phyloP scores from a whole-genome alignment of 1,140 invertebrate genomes.

The Dryas iulia region DNA sequence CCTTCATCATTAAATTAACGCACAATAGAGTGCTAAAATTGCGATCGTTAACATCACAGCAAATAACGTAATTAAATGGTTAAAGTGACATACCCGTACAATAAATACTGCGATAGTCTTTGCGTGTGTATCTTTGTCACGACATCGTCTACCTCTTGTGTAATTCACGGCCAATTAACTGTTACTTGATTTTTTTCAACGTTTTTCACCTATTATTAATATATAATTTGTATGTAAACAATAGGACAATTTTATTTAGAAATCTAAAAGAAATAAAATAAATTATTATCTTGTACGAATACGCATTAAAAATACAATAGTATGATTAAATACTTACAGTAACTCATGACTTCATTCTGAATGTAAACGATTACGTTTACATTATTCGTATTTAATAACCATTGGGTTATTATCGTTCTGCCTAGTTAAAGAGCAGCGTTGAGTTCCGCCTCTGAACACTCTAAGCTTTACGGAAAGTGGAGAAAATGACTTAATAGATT shows the following conservation, averaged over 20 bases:
- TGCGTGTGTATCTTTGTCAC: conserved; percentile 29
- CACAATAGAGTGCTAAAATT: conserved; percentile 13
- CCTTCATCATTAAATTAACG: neutral
- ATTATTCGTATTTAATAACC: too few species aligned
- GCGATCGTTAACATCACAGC: conserved; percentile 17
- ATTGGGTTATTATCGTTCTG: too few species aligned
- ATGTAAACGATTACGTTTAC: too few species aligned
- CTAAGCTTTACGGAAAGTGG: too few species aligned
- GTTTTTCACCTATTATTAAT: neutral
- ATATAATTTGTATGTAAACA: neutral
- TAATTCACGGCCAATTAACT: conserved; percentile 25
- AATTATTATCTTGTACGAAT: too few species aligned
- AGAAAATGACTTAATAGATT: too few species aligned
- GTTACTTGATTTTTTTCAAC: conserved; percentile 3
- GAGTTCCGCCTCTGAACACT: too few species aligned
- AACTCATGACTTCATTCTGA: too few species aligned
- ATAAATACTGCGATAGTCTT: neutral
- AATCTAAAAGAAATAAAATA: neutral
- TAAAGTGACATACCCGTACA: conserved; percentile 28
- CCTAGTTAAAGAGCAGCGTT: too few species aligned
- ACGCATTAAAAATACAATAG: too few species aligned
- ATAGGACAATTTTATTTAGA: neutral
- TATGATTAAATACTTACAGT: too few species aligned
- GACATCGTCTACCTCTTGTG: conserved; percentile 27
- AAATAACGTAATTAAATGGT: conserved; percentile 28